phyloP scores from a whole-genome alignment of 2,888 invertebrate species.

The Trichogramma evanescens region DNA sequence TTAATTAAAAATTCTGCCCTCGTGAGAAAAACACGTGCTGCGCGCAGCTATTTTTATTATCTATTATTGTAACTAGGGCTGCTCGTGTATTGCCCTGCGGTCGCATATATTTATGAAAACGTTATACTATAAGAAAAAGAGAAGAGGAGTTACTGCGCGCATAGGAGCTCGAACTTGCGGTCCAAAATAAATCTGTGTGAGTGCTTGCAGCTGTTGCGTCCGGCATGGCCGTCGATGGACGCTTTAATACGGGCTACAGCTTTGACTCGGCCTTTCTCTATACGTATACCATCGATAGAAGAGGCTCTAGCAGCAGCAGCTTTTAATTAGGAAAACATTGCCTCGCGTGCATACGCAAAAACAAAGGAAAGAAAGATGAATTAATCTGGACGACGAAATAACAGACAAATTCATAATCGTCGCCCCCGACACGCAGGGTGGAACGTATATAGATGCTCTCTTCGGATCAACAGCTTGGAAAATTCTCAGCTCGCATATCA shows the following conservation, averaged over 20 bases:
- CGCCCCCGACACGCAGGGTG: not conserved
- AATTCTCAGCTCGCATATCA: constrained; percentile 3
- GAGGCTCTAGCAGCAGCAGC: not conserved
- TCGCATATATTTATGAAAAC: no score
- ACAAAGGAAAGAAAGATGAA: no score
- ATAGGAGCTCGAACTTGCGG: constrained; percentile 26
- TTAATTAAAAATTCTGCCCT: no score
- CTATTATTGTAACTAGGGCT: no score
- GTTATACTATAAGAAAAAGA: not conserved
- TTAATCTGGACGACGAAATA: no score
- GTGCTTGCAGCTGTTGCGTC: constrained; percentile 39
- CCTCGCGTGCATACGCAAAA: no score
- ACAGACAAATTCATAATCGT: not conserved
- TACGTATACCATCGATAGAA: no score
- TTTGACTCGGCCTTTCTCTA: no score
- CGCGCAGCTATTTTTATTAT: no score
- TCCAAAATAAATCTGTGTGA: constrained; percentile 43
- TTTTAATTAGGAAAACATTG: constrained; percentile 13
- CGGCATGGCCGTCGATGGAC: constrained; percentile 24
- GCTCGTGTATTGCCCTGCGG: no score
- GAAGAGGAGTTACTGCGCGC: not conserved
- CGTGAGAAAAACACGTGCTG: no score
- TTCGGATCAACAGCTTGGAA: constrained; percentile 8
- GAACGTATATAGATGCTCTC: not conserved
- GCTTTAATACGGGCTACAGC: not conserved